Percentiles rank a stretch among this genome's conserved stretches.
Evolutionary conservation across 2,888 invertebrate genomes (phyloP).

Genomic region (Apamea crenata): DNA sequence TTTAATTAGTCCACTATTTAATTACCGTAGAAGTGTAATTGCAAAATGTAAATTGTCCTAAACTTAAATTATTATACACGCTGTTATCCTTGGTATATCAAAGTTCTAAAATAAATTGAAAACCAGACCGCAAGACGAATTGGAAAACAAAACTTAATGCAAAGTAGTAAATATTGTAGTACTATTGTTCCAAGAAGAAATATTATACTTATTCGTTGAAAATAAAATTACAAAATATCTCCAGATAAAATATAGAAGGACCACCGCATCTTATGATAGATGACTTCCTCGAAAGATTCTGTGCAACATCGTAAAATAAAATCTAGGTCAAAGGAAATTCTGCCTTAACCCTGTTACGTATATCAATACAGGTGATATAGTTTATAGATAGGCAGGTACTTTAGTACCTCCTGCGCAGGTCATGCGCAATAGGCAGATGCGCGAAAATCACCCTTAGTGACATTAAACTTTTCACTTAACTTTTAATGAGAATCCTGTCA

Average conservation of each 20-base stretch:
- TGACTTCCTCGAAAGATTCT: slow-evolving; percentile 65
- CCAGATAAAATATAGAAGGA: slow-evolving; percentile 28
- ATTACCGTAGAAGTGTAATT: too few relatives aligned
- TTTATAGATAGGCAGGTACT: slow-evolving; percentile 66
- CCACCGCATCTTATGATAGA: slow-evolving; percentile 67
- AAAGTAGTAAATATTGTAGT: background rate
- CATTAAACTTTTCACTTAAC: slow-evolving; percentile 74
- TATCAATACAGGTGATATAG: slow-evolving; percentile 69
- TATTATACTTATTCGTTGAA: background rate
- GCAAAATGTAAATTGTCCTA: background rate
- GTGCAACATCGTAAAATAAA: slow-evolving; percentile 70
- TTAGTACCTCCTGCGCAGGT: slow-evolving; percentile 84
- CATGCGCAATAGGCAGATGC: slow-evolving; percentile 80
- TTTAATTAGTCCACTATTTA: background rate
- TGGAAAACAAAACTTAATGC: background rate
- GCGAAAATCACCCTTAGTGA: slow-evolving; percentile 73
- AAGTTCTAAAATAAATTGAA: background rate
- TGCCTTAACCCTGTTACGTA: slow-evolving; percentile 73
- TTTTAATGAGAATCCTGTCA: slow-evolving; percentile 71
- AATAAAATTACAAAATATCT: background rate
- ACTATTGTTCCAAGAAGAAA: background rate
- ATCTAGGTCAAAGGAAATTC: slow-evolving; percentile 84
- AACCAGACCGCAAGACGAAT: too few relatives aligned
- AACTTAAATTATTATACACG: background rate
- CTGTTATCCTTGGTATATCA: background rate